Conservation (phyloP, 1,140 invertebrate species). For the Condylostylus longicornis region DNA sequence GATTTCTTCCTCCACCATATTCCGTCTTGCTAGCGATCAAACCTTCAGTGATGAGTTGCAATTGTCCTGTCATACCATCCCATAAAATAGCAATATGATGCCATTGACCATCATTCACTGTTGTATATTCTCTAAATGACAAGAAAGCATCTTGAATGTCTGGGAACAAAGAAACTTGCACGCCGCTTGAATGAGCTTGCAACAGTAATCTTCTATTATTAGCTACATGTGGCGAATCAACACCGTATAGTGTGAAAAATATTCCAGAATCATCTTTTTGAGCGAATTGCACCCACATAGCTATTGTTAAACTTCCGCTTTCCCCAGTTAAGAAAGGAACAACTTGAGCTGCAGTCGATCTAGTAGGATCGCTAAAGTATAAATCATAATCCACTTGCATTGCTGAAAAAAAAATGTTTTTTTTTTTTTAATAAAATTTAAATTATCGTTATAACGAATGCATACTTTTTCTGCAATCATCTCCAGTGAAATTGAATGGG, state of each 20-base stretch:
- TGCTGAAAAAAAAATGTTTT: slow-evolving; percentile 46
- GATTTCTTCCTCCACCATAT: slow-evolving; percentile 60
- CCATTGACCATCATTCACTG: slow-evolving; percentile 92
- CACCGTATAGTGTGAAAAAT: slow-evolving; percentile 84
- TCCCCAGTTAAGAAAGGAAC: slow-evolving; percentile 73
- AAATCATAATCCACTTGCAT: slow-evolving; percentile 93
- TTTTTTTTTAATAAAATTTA: no score
- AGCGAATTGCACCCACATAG: slow-evolving; percentile 92
- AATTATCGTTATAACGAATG: slow-evolving; percentile 11
- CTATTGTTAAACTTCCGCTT: slow-evolving; percentile 68
- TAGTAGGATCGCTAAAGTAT: slow-evolving; percentile 77
- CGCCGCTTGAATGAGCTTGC: slow-evolving; percentile 78
- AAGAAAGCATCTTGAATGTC: slow-evolving; percentile 80
- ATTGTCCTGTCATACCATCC: slow-evolving; percentile 68
- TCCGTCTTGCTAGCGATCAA: slow-evolving; percentile 80
- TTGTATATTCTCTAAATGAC: slow-evolving; percentile 79
- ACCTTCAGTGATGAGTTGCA: slow-evolving; percentile 81
- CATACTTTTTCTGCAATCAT: slow-evolving; percentile 87
- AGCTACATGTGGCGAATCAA: slow-evolving; percentile 65
- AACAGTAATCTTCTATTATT: slow-evolving; percentile 62
- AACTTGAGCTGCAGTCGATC: slow-evolving; percentile 75
- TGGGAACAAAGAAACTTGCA: slow-evolving; percentile 75
- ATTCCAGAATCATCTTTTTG: slow-evolving; percentile 77
- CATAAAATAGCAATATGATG: slow-evolving; percentile 90
- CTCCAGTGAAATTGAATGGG: slow-evolving; percentile 89